Conservation (phyloP, 53 echinoderm and acorn worm genomes). For the Apostichopus leukothele region DNA sequence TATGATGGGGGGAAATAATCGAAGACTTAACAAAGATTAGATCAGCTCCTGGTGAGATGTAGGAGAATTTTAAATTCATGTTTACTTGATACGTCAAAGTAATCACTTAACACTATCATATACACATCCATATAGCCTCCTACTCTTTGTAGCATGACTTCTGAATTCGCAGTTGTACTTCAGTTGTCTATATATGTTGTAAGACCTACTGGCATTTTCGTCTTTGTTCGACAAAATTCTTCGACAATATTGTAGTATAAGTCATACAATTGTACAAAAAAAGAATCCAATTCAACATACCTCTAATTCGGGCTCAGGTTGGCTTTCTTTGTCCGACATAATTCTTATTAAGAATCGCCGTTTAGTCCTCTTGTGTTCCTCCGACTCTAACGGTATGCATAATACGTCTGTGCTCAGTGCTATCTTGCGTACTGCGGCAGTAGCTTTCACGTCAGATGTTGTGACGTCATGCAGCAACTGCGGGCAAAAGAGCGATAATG, state of each 20-base stretch:
- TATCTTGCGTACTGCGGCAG: conserved; percentile 1
- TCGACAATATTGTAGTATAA: not conserved
- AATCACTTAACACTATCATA: too few species aligned
- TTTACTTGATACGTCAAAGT: too few species aligned
- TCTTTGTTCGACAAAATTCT: too few species aligned
- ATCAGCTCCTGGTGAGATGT: too few species aligned
- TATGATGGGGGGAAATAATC: too few species aligned
- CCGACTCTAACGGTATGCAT: conserved; percentile 31
- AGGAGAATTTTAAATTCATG: too few species aligned
- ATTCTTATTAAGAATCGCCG: conserved; percentile 29
- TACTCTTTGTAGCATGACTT: too few species aligned
- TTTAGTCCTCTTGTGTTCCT: conserved; percentile 2
- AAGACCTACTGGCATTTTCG: too few species aligned
- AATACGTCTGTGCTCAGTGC: conserved; percentile 17
- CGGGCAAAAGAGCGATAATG: not conserved
- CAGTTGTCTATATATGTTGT: too few species aligned
- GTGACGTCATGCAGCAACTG: conserved; percentile 9
- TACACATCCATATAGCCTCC: too few species aligned
- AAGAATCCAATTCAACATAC: not conserved
- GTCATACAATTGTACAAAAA: not conserved
- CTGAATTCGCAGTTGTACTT: too few species aligned
- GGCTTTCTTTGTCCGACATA: conserved; percentile 27
- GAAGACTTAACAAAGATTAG: too few species aligned
- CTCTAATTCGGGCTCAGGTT: conserved; percentile 7
- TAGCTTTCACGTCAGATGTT: not conserved